These are phyloP conservation scores for Torymus aiolomorphi DNA, from an alignment of 2,888 invertebrate species.

Conservation along the genomic window DNA sequence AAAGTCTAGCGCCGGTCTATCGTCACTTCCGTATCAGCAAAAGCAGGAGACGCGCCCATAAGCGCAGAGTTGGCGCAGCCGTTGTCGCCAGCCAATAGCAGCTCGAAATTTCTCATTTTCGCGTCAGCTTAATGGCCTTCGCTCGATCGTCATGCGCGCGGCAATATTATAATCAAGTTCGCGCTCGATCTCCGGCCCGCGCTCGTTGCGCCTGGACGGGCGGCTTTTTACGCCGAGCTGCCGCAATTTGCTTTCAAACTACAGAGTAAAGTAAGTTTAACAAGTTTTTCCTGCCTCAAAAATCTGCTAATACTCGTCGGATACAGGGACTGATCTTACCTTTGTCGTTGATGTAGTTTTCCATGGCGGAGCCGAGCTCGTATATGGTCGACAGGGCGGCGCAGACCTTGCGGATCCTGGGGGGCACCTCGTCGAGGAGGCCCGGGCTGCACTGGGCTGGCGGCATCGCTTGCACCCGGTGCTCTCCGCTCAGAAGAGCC, in stretches of 20 bases:
- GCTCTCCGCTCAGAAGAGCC: background rate
- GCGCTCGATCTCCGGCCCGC: conserved; percentile 58
- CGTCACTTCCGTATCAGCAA: too few relatives aligned
- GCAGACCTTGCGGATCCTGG: conserved; percentile 81
- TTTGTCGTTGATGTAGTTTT: conserved; percentile 78
- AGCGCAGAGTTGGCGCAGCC: too few relatives aligned
- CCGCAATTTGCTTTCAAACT: too few relatives aligned
- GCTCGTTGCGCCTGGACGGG: too few relatives aligned
- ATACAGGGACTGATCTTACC: conserved; percentile 71
- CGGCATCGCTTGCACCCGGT: conserved; percentile 63
- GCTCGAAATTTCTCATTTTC: conserved; percentile 42
- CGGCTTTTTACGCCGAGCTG: too few relatives aligned
- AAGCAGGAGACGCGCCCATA: too few relatives aligned
- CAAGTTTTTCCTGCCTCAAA: too few relatives aligned
- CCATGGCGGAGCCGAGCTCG: conserved; percentile 80
- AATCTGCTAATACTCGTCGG: too few relatives aligned
- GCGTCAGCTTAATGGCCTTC: background rate
- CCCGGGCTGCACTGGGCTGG: conserved; percentile 80
- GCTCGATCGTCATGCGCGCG: background rate
- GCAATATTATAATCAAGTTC: conserved; percentile 57
- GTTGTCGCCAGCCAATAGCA: background rate
- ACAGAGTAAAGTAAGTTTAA: too few relatives aligned
- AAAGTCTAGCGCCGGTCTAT: too few relatives aligned
- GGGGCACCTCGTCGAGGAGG: conserved; percentile 80
- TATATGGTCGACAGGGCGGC: conserved; percentile 82